Evolutionary conservation across 2,113 vertebrate species (phyloP), one percentile per base, ranked within the genome.

Genomic region (Gallinago media): DNA sequence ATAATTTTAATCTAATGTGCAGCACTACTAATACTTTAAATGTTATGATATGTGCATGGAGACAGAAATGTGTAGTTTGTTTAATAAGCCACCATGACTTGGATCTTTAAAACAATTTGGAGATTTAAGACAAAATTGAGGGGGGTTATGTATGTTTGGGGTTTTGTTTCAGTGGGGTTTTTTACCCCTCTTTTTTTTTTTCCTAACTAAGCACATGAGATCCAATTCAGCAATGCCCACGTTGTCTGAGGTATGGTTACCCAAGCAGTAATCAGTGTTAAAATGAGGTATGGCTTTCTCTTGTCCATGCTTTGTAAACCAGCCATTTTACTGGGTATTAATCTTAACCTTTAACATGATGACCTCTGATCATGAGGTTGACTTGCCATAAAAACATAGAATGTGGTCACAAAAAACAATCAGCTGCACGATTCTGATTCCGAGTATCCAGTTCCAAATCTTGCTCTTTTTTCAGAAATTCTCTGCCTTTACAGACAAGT

Each of bases 1-100:
- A 52, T 72, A 20, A 94, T 89, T 96, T 95, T 85, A 78, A 74
- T 67, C 20, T 67, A 91, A 79, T 75, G 26, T 31, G 62, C 11
- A 89, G 14, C 22, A 65, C 5, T 32, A 21, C 13, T 79, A 68
- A 76, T 89, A 82, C 85, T 82, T 94, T 70, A 82, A 88, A 72
- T 6, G 38, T 20, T 63, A 52, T 62, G 50, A 67, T 92, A 61
- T 14, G 27, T 65, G 20, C 44, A 79, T 25, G 38, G 66, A 92
- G 26, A 61, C 12, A 81, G 25, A 92, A 94, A 79, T 18, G 8
- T 61, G 26, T 59, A 55, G 3, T 10, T 88, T 81, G 11, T 59
- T 91, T 84, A 77, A 89, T 34, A 92, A 75, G 13, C 8, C 21
- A 22, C 38, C 16, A 81, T 62, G 7, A 68, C 36, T 61, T 50